Evolutionary conservation across 2,797 vertebrate species (phyloP).

Genomic region (Natrix natrix): DNA sequence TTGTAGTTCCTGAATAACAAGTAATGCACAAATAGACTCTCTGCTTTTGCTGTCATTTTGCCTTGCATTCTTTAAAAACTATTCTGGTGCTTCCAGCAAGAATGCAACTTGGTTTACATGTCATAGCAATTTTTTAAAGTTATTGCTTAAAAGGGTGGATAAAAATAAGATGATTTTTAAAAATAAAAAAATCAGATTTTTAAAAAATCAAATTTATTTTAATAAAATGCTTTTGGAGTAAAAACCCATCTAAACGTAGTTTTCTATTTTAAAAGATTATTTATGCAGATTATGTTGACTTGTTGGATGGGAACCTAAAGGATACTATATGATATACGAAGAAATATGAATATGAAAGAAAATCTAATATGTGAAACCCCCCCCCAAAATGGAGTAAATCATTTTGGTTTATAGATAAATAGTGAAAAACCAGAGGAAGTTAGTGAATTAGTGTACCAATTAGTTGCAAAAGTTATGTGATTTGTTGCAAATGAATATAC

Average conservation of each 20-base stretch:
- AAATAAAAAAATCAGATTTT: too few relatives aligned
- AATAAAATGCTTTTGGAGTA: too few relatives aligned
- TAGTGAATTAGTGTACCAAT: background rate
- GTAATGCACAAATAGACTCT: background rate
- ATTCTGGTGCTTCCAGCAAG: background rate
- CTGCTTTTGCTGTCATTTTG: background rate
- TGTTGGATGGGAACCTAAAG: background rate
- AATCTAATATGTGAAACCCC: background rate
- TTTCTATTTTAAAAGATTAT: background rate
- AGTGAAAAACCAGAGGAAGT: background rate
- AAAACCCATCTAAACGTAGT: too few relatives aligned
- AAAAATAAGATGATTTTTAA: too few relatives aligned
- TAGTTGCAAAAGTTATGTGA: background rate
- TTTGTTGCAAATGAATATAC: background rate
- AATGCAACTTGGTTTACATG: background rate
- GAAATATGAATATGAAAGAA: background rate
- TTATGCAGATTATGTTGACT: background rate
- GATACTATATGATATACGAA: background rate
- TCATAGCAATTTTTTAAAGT: background rate
- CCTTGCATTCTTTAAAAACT: background rate
- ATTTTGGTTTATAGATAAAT: background rate
- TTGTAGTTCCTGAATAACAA: background rate
- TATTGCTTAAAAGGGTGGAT: background rate
- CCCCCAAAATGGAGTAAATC: background rate
- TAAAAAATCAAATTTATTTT: too few relatives aligned